Conservation (phyloP, 2,888 invertebrate genomes). For the Pycnomerus fuliginosus region DNA sequence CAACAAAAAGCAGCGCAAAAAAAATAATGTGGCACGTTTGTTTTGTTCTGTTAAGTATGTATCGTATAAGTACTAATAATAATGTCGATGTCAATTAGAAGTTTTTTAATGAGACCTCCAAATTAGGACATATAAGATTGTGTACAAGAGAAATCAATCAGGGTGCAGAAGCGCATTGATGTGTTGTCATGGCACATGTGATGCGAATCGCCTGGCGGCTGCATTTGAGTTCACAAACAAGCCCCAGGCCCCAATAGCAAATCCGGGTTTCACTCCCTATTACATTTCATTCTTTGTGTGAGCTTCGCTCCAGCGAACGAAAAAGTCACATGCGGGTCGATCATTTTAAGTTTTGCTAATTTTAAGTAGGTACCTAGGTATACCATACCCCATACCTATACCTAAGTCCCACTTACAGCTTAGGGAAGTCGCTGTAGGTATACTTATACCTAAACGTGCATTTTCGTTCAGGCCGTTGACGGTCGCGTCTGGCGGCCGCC, state of each 20-base stretch:
- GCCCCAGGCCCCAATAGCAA: constrained; percentile 37
- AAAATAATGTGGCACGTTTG: constrained; percentile 1
- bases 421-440: too few relatives aligned
- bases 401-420: too few relatives aligned
- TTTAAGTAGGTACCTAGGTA: too few relatives aligned
- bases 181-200: constrained; percentile 34
- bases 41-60: constrained; percentile 3
- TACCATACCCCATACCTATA: too few relatives aligned
- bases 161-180: constrained; percentile 19
- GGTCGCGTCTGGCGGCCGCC: too few relatives aligned
- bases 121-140: constrained; percentile 16
- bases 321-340: too few relatives aligned
- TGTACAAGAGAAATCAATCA: constrained; percentile 33
- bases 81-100: constrained; percentile 5
- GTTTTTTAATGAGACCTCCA: constrained; percentile 15
- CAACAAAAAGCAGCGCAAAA: constrained; percentile 8
- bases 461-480: too few relatives aligned
- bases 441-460: too few relatives aligned
- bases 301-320: too few relatives aligned
- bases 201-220: constrained; percentile 46
- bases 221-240: constrained; percentile 44
- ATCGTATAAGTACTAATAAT: constrained; percentile 1
- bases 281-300: constrained; percentile 13
- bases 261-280: constrained; percentile 15
- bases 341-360: too few relatives aligned